Evolutionary conservation across 1,140 invertebrate genomes (phyloP).

Genomic region (Aphis gossypii): DNA sequence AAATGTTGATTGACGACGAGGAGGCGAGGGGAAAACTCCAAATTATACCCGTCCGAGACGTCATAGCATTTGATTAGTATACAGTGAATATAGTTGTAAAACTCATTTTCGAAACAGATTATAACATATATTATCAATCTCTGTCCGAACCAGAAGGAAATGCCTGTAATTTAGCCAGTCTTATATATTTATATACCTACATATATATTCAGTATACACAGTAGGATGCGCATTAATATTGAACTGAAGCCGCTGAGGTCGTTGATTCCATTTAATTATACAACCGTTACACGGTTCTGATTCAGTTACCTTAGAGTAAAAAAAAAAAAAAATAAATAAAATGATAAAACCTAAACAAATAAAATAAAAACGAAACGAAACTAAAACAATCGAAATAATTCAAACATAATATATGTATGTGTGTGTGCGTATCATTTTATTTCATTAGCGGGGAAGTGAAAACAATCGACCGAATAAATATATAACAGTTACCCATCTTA

Average conservation of each 20-base stretch:
- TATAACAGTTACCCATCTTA: not conserved
- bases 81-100: constrained; percentile 43
- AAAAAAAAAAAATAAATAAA: not conserved
- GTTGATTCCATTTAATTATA: constrained; percentile 55
- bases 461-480: constrained; percentile 32
- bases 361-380: constrained; percentile 3
- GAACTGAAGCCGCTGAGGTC: constrained; percentile 42
- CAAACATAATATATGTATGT: not conserved
- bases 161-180: constrained; percentile 49
- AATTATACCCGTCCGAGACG: constrained; percentile 37
- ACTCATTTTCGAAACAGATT: constrained; percentile 43
- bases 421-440: not conserved
- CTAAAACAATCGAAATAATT: constrained; percentile 23
- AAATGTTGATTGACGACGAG: constrained; percentile 20
- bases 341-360: constrained; percentile 18
- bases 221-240: constrained; percentile 35
- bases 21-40: not conserved
- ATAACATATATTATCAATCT: constrained; percentile 53
- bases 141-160: constrained; percentile 52
- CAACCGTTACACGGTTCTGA: constrained; percentile 53
- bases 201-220: not conserved
- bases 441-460: not conserved
- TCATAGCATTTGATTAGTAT: constrained; percentile 45
- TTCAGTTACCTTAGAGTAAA: constrained; percentile 11
- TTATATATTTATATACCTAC: not conserved